Conservation (phyloP, 2,797 vertebrate genomes). For the Pangasius larnaudii region DNA sequence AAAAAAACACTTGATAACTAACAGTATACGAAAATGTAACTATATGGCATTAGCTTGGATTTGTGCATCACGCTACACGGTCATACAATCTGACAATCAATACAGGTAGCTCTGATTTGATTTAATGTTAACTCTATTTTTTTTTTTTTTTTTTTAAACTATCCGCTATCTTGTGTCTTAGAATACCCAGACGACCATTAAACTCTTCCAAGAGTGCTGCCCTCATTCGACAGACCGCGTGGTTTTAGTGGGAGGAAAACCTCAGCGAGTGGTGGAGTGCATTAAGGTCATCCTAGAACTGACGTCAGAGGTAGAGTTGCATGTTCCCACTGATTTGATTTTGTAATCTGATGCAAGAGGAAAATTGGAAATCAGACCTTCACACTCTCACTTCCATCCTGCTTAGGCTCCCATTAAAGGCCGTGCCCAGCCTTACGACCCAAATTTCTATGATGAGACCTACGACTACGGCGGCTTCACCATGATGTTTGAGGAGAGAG, state of each 20-base stretch:
- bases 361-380: background rate
- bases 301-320: slow-evolving; percentile 81
- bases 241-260: slow-evolving; percentile 95
- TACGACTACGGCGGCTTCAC: slow-evolving; percentile 97
- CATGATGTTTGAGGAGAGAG: slow-evolving; percentile 92
- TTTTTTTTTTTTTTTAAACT: background rate
- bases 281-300: slow-evolving; percentile 97
- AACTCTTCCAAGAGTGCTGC: slow-evolving; percentile 98
- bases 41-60: background rate
- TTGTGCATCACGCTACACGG: background rate
- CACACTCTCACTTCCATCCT: background rate
- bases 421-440: slow-evolving; percentile 92
- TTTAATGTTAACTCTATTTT: background rate
- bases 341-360: slow-evolving; percentile 12
- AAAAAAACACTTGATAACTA: background rate
- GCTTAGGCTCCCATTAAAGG: slow-evolving; percentile 93
- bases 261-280: slow-evolving; percentile 93
- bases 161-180: background rate
- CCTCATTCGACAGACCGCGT: slow-evolving; percentile 98
- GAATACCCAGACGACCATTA: slow-evolving; percentile 98
- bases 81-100: slow-evolving; percentile 6
- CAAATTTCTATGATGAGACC: slow-evolving; percentile 96
- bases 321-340: slow-evolving; percentile 22
- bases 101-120: slow-evolving; percentile 3
- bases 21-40: background rate